Base-by-base conservation (phyloP, 2,113 vertebrate species). In the Pungitius pungitius region DNA sequence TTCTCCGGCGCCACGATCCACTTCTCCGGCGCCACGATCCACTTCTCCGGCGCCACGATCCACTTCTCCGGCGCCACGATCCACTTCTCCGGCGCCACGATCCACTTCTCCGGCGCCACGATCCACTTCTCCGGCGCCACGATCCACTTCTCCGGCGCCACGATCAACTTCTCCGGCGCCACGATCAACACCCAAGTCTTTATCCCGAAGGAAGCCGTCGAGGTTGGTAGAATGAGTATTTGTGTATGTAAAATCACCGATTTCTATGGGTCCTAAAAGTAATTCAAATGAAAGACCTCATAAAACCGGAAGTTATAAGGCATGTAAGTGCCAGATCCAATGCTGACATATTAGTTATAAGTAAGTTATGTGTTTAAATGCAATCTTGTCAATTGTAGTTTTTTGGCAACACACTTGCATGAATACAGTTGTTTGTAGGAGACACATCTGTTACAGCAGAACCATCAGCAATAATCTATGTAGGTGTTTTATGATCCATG, bases 111-210 rank as follows among this genome's bases (percentile, higher is more conserved):
- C 30, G 1, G 30, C 61, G 14, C 93, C 92, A 30, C 90, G 86
- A 47, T 93, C 93, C 54, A 64, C 67, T 61, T 91, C 92, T 30
- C 88, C 90, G 4, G 33, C 33, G 33, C 85, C 91, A 39, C 82
- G 87, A 13, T 35, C 33, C 1, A 1, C 6, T 5, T 35, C 33
- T 7, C 33, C 33, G 7, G 33, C 62, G 17, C 93, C 92, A 27
- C 90, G 86, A 47, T 93, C 93, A 56, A 64, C 67, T 61, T 91
- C 92, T 30, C 88, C 90, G 5, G 33, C 33, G 33, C 85, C 91
- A 42, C 69, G 85, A 49, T 91, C 91, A 12, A 70, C 75, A 27
- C 91, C 93, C 3, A 94, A 92, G 78, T 82, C 90, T 43, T 12
- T 33, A 62, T 84, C 87, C 39, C 84, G 71, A 56, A 91, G 65